Evolutionary conservation across 2,888 invertebrate genomes (phyloP), one percentile per base, ranked within the genome.

Genomic region (Allophyes oxyacanthae): DNA sequence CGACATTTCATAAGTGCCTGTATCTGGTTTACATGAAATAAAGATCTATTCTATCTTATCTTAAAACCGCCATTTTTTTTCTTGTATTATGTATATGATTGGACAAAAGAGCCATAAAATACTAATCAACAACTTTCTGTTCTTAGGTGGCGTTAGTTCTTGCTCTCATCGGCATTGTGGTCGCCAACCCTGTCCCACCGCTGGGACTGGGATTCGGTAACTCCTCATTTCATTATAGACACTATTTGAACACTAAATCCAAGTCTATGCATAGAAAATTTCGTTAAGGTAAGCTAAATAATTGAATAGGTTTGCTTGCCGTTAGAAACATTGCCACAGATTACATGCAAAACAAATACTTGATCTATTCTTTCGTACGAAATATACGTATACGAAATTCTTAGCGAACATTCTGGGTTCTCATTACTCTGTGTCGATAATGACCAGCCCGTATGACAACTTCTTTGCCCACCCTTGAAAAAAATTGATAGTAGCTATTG

Each of bases 71-170:
- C 28, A 8, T 6, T 8, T 28, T 8, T 28, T 8, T 28, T 28
- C 28, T 25, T 25, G 25, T n/a, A n/a, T 25, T 25, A 25, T 25
- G 25, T 6, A 8, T 8, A 4, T 28, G 28, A 8, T 28, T 28
- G 2, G 20, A 4, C 28, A 28, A 4, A 8, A 28, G 28, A 6
- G 28, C 8, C 1, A 28, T 11, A 2, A 32, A 10, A 20, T 20
- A 10, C 15, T 20, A 28, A 7, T 48, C 40, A 33, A 50, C 6
- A 38, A 6, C 45, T 44, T 74, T 69, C 11, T 54, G n/a, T 54
- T 54, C n/a, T 14, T 85, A 91, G 91, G 87, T 91, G 68, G 90
- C 91, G 64, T 84, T 91, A 60, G 88, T 91, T 43, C 86, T 91
- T 48, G 91, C 90, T 46, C 71, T 91, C 45, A 77, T 91, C 73